Percentiles rank a stretch among this genome's conserved stretches.
These are phyloP conservation scores for Halcyon chelicuti DNA, from an alignment of 2,797 vertebrate genomes.

Conservation along the genomic window DNA sequence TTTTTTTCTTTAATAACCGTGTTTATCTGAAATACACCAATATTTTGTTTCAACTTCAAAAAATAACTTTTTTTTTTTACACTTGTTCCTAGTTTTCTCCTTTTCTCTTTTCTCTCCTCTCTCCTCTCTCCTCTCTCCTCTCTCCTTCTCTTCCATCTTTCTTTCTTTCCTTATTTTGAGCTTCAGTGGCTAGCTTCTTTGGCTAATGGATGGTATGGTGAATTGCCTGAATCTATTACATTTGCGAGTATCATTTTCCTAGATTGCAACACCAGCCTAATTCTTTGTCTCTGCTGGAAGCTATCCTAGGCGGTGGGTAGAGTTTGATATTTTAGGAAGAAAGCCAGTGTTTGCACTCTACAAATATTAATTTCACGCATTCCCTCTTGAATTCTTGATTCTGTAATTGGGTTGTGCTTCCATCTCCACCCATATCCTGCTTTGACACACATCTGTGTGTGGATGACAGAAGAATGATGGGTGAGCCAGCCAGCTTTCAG, in stretches of 20 bases:
- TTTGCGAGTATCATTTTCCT: neutral
- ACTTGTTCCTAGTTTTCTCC: neutral
- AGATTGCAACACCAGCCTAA: neutral
- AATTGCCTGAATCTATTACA: neutral
- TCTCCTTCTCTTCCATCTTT: no score
- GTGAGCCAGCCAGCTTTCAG: neutral
- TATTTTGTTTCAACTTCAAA: neutral
- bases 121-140: neutral
- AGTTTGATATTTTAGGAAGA: neutral
- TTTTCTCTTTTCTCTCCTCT: neutral
- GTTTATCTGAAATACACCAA: neutral
- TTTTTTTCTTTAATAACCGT: neutral
- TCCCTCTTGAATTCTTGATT: neutral
- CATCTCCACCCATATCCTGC: conserved; percentile 41
- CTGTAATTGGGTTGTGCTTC: neutral
- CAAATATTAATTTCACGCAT: neutral
- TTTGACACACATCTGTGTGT: neutral
- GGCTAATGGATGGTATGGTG: neutral
- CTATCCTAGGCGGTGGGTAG: neutral
- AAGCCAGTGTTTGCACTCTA: neutral
- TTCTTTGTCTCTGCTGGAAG: neutral
- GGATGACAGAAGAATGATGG: neutral
- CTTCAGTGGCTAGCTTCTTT: neutral
- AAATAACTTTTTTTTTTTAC: neutral
- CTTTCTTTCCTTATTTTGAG: no score